Evolutionary conservation across 2,797 vertebrate genomes (phyloP), one percentile per base, ranked within the genome.

Genomic region (Carduelis carduelis): DNA sequence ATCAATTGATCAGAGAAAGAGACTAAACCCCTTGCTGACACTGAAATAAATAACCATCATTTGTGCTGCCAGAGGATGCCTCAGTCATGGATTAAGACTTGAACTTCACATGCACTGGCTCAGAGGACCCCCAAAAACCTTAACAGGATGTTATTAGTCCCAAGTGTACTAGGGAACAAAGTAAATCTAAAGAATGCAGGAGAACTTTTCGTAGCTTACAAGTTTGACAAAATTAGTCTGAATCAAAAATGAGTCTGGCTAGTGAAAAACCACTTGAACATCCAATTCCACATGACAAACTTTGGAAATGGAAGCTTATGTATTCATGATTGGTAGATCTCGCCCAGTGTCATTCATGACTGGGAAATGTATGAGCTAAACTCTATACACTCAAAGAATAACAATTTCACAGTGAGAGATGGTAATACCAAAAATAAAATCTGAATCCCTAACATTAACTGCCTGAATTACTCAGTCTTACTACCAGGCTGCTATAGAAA

Each of bases 321-420:
- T 24, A 61, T 68, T 80, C 16, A 37, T 28, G 14, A 83, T 27
- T 55, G 26, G 50, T 44, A n/a, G 6, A 68, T 9, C n/a, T 39
- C 0, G 0, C 13, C 21, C 50, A 70, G 35, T 57, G 47, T 18
- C 50, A 72, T 19, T 87, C n/a, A 28, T 7, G 41, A 34, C 20
- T 44, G 35, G 49, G 43, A 94, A 91, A 88, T 32, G 13, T 18
- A 50, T 15, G 41, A 89, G 26, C 44, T 43, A 74, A 76, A 30
- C 5, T 11, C 50, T 39, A 23, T 11, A 35, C 30, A 47, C 53
- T 44, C 82, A 91, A 50, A 50, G 43, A 91, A 57, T 14, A 91
- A 49, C 24, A 57, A 72, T 32, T 70, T 49, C 39, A 47, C 46
- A 79, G 26, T 1, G 3, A 85, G 44, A 90, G 30, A 91, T n/a